Evolutionary conservation across 2,888 invertebrate genomes (phyloP), one percentile per base, ranked within the genome.

Genomic region (Plebejus melissa): DNA sequence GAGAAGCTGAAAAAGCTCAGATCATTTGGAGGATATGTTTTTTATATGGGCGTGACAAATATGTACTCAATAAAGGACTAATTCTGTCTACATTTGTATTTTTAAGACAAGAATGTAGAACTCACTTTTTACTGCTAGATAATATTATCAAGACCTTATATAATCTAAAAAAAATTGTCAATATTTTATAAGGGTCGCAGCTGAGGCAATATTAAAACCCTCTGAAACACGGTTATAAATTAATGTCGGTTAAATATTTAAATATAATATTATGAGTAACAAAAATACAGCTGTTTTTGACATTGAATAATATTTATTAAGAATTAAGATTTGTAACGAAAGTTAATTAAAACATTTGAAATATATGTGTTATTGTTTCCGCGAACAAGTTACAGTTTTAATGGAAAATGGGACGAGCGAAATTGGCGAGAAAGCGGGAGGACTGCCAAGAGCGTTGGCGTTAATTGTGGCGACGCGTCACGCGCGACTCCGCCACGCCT

Each of bases 381-480:
- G 76, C 75, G 77, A 82, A 81, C 80, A 83, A 84, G 82, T 82
- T 82, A 81, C 80, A 80, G 81, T 79, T 80, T 79, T 80, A 76
- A 77, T 75, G 76, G 75, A 76, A 74, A 76, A 74, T 36, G 54
- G 76, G 78, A 81, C 80, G 81, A 81, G 84, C 85, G 86, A 89
- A 88, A 84, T 80, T 82, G 87, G 86, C 88, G 88, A 87, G 86
- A 88, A 84, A 84, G 85, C 85, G 86, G 85, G 85, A 83, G 83
- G 82, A 81, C 80, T 82, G 84, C 83, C 84, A 92, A 89, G 86
- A 88, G 86, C 85, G 85, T 86, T 86, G 82, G 82, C 83, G 86
- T 91, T 90, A 91, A 91, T 90, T 85, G 82, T 82, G 88, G 89
- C 89, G 91, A 90, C 80, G 77, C 78, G 80, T 58, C 54, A 32